phyloP scores from a whole-genome alignment of 2,888 invertebrate genomes.

The Mesorhabditis spiculigera region DNA sequence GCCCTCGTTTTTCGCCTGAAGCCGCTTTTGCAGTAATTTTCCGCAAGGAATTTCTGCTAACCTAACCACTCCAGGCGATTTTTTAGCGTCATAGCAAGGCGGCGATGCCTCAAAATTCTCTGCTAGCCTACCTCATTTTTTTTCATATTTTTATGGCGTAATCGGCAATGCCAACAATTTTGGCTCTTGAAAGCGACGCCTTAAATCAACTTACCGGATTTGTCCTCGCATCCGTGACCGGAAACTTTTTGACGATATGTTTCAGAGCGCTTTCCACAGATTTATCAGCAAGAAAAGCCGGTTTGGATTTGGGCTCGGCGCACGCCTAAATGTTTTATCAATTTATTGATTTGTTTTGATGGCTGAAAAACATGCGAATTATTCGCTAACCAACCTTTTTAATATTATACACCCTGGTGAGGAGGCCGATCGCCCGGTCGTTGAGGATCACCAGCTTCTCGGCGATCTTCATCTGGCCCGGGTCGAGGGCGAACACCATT shows the following conservation, averaged over 20 bases:
- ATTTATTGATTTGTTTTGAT: conserved; percentile 1
- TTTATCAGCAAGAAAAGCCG: conserved; percentile 92
- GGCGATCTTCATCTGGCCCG: conserved; percentile 67
- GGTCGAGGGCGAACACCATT: conserved; percentile 17
- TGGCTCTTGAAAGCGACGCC: not conserved
- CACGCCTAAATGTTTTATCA: conserved; percentile 69
- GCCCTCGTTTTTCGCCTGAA: too few species aligned
- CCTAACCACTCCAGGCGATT: too few species aligned
- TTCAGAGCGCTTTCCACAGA: conserved; percentile 93
- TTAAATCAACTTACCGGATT: conserved; percentile 59
- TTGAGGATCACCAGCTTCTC: conserved; percentile 94
- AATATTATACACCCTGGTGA: conserved; percentile 96
- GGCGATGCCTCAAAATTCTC: too few species aligned
- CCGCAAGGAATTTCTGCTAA: too few species aligned
- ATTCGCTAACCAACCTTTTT: conserved; percentile 72
- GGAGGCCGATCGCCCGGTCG: conserved; percentile 91
- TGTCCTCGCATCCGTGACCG: conserved; percentile 88
- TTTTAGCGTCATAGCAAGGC: too few species aligned
- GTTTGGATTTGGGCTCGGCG: conserved; percentile 95
- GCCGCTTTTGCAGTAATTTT: too few species aligned
- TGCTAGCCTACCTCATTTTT: too few species aligned
- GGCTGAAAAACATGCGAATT: conserved; percentile 14
- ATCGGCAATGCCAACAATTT: not conserved
- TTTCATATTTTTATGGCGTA: not conserved
- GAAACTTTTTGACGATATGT: conserved; percentile 88